These are phyloP conservation scores for Dendrophyllia cribrosa DNA, from an alignment of 64 coral and sea anemone species.

Conservation along the genomic window DNA sequence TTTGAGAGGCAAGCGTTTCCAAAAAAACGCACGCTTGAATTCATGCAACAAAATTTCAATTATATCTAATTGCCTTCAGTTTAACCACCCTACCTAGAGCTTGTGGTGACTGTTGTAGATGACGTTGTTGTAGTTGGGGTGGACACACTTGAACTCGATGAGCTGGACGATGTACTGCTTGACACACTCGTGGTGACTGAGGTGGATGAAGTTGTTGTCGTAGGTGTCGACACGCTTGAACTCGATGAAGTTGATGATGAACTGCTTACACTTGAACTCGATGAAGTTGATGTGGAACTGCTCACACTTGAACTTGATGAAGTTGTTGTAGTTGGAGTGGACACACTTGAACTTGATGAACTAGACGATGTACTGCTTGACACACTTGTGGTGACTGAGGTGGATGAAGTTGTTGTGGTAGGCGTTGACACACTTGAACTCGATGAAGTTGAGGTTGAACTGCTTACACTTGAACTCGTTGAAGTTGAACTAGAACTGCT, in stretches of 20 bases:
- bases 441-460: not conserved
- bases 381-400: not conserved
- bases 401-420: not conserved
- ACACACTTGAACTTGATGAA: not conserved
- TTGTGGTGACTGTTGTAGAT: not conserved
- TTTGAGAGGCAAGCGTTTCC: too few relatives aligned
- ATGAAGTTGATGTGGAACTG: not conserved
- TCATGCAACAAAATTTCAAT: too few relatives aligned
- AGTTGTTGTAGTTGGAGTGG: not conserved
- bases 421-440: conserved; percentile 19
- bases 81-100: too few relatives aligned
- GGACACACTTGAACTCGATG: not conserved
- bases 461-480: not conserved
- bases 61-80: too few relatives aligned
- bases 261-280: not conserved
- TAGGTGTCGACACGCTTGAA: not conserved
- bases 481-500: not conserved
- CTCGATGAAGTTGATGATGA: conserved; percentile 6
- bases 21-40: too few relatives aligned
- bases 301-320: not conserved
- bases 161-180: not conserved
- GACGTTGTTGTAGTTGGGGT: not conserved
- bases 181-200: not conserved
- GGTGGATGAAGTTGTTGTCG: not conserved
- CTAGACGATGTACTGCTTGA: not conserved